Percentiles rank a stretch among this genome's conserved stretches.
Evolutionary conservation across 1,140 invertebrate genomes (phyloP).

Genomic region (Triops cancriformis): DNA sequence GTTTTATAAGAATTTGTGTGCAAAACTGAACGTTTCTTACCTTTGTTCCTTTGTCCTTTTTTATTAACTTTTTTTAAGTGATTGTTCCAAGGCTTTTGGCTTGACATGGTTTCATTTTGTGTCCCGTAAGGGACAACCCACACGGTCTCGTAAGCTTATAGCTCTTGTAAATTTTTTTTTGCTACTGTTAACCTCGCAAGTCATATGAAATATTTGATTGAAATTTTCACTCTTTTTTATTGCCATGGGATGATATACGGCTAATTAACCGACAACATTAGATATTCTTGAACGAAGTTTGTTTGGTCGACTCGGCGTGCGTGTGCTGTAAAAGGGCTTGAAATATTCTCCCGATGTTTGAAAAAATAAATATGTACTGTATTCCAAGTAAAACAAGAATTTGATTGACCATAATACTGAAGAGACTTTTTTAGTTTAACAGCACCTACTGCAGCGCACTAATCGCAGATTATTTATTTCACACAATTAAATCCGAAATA

Average conservation of each 20-base stretch:
- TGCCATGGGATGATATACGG: not conserved
- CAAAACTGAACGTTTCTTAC: not conserved
- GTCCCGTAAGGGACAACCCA: not conserved
- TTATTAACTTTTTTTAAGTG: too few species aligned
- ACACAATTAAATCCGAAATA: too few species aligned
- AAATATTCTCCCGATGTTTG: slow-evolving; percentile 5
- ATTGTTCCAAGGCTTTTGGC: not conserved
- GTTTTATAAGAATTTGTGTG: not conserved
- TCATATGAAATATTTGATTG: slow-evolving; percentile 4
- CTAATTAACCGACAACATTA: slow-evolving; percentile 12
- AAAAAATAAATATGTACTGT: not conserved
- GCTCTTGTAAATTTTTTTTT: not conserved
- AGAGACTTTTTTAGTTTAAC: too few species aligned
- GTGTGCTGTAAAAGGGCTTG: slow-evolving; percentile 9
- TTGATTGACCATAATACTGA: too few species aligned
- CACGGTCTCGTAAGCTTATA: slow-evolving; percentile 10
- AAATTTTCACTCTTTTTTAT: not conserved
- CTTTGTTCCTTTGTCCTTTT: too few species aligned
- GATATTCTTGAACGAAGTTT: not conserved
- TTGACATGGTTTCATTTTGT: not conserved
- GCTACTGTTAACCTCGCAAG: not conserved
- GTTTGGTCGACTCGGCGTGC: not conserved
- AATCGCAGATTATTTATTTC: too few species aligned
- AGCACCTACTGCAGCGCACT: too few species aligned
- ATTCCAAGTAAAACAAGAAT: slow-evolving; percentile 3